Base-by-base conservation (phyloP, 1,140 invertebrate genomes). In the Zaprionus taronus region DNA sequence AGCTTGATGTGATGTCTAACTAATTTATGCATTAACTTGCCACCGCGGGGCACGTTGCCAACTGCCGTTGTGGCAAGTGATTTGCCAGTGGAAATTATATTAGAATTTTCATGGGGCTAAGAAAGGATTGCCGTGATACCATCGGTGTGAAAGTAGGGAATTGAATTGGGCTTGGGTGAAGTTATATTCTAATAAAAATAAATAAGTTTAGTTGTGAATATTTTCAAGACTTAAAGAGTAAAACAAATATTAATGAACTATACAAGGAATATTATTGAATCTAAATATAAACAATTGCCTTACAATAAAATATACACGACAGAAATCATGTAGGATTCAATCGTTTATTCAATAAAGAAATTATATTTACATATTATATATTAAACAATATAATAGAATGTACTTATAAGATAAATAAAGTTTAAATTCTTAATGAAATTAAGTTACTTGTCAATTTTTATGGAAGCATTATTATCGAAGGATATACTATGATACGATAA, bases 1-100 rank as follows among this genome's bases (percentile, higher is more conserved):
- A 28, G 7, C 69, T 58, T 64, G 67, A 62, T 70, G 51, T 55
- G 51, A 38, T 74, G 49, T 74, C 72, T 74, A 70, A 70, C 72
- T 69, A 74, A 74, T 74, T 74, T 74, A 74, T 74, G 72, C 49
- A 70, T 57, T 70, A 63, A 57, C 38, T 69, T 36, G 49, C 49
- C 11, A 57, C 56, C 57, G 58, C 26, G 57, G 26, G 65, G 57
- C 65, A 68, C n/a, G 41, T 61, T 14, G 49, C 17, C 20, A 61
- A 73, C 55, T n/a, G 41, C 31, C 17, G 44, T 53, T 64, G 44
- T 56, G 34, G 64, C 36, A 26, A 61, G 7, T 20, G 49, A 69
- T 55, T 36, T 69, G 66, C 65, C 34, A 60, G 34, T n/a, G 26
- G 15, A 56, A 56, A 56, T 56, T 56, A n/a, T 55, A 26, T 53